These are phyloP conservation scores for Sphenopsis melanotis DNA, from an alignment of 2,797 vertebrate species.

Conservation along the genomic window DNA sequence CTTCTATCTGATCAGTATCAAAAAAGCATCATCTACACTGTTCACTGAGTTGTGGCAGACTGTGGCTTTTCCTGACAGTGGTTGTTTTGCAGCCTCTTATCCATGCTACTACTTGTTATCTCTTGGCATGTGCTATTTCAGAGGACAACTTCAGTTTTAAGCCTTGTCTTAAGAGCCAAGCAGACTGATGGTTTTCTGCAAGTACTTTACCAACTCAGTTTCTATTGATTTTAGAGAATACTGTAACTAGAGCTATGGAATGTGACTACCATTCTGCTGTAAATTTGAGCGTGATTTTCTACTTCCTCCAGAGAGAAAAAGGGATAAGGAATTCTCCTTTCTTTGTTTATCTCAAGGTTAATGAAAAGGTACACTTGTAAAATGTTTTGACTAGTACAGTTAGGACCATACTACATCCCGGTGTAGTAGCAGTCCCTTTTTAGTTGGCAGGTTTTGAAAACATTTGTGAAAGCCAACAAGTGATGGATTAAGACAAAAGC, in stretches of 20 bases:
- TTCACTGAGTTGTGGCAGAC: background rate
- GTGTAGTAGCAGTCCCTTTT: background rate
- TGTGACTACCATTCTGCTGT: background rate
- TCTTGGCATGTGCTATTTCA: background rate
- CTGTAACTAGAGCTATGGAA: background rate
- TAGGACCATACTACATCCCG: background rate
- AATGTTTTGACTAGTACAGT: background rate
- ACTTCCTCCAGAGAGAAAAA: background rate
- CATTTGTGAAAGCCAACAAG: background rate
- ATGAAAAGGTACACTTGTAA: background rate
- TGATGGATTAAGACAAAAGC: background rate
- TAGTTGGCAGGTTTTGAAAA: background rate
- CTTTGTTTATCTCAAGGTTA: background rate
- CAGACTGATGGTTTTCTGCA: background rate
- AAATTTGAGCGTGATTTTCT: conserved; percentile 19
- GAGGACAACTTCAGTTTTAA: background rate
- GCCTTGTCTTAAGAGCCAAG: background rate
- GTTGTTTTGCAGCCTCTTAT: background rate
- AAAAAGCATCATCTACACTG: background rate
- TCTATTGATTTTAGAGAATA: background rate
- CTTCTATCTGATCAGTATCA: background rate
- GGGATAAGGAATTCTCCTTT: background rate
- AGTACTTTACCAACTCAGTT: background rate
- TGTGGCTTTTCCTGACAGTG: background rate
- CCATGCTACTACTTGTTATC: background rate